Conservation (phyloP, 2,888 invertebrate species). For the Volucella zonaria region DNA sequence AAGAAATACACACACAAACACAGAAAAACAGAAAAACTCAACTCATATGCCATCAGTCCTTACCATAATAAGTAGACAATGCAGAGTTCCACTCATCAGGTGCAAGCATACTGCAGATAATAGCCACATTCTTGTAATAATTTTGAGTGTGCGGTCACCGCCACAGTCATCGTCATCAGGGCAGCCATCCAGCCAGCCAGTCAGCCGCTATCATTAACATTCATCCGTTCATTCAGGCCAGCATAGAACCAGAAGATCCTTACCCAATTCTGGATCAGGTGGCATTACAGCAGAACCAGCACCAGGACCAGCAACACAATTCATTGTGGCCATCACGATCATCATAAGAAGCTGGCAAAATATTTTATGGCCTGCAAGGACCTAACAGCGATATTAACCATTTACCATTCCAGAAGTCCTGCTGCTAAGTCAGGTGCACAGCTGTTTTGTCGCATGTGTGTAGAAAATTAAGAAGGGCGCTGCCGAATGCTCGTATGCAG, state of each 20-base stretch:
- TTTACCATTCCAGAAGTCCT: constrained; percentile 33
- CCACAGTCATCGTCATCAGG: constrained; percentile 29
- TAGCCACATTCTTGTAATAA: constrained; percentile 62
- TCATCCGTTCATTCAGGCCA: constrained; percentile 50
- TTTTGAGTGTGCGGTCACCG: constrained; percentile 52
- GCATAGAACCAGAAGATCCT: constrained; percentile 49
- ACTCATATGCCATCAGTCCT: constrained; percentile 30
- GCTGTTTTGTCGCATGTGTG: constrained; percentile 72
- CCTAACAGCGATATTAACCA: constrained; percentile 12
- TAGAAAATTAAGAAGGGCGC: constrained; percentile 62
- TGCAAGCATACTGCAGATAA: constrained; percentile 67
- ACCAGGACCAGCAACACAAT: constrained; percentile 5
- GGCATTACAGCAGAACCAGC: constrained; percentile 43
- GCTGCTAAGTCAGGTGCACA: constrained; percentile 47
- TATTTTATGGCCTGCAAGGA: constrained; percentile 69
- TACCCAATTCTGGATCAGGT: constrained; percentile 65
- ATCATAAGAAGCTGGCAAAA: constrained; percentile 67
- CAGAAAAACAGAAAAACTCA: background rate
- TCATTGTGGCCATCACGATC: constrained; percentile 60
- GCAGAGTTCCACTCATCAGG: constrained; percentile 60
- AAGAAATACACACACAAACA: background rate
- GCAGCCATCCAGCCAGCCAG: constrained; percentile 28
- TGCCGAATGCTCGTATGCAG: constrained; percentile 24
- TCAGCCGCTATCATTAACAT: constrained; percentile 64
- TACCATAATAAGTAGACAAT: constrained; percentile 27